These are phyloP conservation scores for Himalopsyche tibetana DNA, from an alignment of 2,888 invertebrate genomes.

Conservation along the genomic window DNA sequence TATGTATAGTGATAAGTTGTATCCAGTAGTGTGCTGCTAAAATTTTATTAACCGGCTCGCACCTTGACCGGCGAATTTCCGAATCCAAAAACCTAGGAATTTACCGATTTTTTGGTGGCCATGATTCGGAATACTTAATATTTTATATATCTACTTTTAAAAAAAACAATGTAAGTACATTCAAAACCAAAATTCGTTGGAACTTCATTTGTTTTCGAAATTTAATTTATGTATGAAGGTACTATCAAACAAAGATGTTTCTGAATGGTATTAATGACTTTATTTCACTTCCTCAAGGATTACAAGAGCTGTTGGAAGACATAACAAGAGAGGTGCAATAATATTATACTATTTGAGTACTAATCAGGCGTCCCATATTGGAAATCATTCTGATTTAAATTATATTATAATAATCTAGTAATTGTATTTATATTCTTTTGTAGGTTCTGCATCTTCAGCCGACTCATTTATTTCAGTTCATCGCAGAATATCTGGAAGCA, in stretches of 20 bases:
- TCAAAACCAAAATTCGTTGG: background rate
- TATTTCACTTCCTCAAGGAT: conserved; percentile 80
- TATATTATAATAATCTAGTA: background rate
- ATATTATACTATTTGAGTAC: conserved; percentile 61
- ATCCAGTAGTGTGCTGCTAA: too few species aligned
- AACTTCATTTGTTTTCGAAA: background rate
- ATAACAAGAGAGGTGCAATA: conserved; percentile 82
- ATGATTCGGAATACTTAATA: background rate
- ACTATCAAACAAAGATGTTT: background rate
- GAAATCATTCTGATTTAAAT: conserved; percentile 46
- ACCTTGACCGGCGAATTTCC: too few species aligned
- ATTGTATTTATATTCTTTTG: conserved; percentile 17
- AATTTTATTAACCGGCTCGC: too few species aligned
- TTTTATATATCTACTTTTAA: background rate
- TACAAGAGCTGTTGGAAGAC: conserved; percentile 83
- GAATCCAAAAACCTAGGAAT: too few species aligned
- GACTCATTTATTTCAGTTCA: conserved; percentile 79
- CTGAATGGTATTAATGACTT: conserved; percentile 72
- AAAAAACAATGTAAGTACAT: background rate
- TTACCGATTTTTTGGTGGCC: background rate
- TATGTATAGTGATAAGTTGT: too few species aligned
- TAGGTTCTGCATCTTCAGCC: conserved; percentile 84
- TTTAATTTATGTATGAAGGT: background rate
- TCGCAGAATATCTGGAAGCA: conserved; percentile 82
- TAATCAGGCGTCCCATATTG: conserved; percentile 45